Percentiles rank a stretch among this genome's conserved stretches.
These are phyloP conservation scores for Myripristis jacobus DNA, from an alignment of 2,797 vertebrate species.

Conservation along the genomic window DNA sequence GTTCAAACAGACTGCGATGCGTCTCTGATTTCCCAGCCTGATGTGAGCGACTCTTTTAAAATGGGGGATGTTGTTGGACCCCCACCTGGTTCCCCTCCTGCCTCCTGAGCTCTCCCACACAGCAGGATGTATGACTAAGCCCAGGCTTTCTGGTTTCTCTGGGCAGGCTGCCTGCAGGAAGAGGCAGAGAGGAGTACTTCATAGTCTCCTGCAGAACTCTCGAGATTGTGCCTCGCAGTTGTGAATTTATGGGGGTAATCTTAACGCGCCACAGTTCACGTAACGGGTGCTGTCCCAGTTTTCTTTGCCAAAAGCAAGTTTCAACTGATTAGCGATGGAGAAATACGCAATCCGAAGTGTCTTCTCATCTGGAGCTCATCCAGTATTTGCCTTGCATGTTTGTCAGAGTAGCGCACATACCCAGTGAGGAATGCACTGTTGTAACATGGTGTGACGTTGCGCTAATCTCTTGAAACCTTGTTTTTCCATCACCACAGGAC, in stretches of 20 bases:
- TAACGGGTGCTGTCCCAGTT: constrained; percentile 24
- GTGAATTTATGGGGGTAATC: constrained; percentile 25
- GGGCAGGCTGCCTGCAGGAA: constrained; percentile 46
- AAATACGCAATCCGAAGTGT: neutral
- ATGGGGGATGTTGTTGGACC: constrained; percentile 46
- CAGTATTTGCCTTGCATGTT: constrained; percentile 24
- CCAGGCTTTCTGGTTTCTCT: constrained; percentile 30
- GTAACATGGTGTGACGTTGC: neutral
- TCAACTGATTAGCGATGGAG: constrained; percentile 29
- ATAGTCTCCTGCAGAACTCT: constrained; percentile 52
- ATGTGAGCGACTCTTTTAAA: constrained; percentile 26
- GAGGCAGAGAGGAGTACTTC: constrained; percentile 36
- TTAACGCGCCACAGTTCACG: constrained; percentile 27
- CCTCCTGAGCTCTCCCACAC: constrained; percentile 24
- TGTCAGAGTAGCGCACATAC: constrained; percentile 13
- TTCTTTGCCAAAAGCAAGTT: constrained; percentile 31
- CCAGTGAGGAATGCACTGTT: neutral
- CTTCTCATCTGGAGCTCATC: constrained; percentile 3
- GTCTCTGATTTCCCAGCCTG: constrained; percentile 32
- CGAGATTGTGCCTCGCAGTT: constrained; percentile 48
- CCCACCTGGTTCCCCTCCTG: constrained; percentile 55
- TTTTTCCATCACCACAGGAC: constrained; percentile 81
- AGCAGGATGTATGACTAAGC: constrained; percentile 56
- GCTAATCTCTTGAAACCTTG: neutral
- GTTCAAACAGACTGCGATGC: constrained; percentile 24